Percentiles rank a stretch among this genome's conserved stretches.
Conservation (phyloP, 2,797 vertebrate species). For the Rhinophrynus dorsalis region DNA sequence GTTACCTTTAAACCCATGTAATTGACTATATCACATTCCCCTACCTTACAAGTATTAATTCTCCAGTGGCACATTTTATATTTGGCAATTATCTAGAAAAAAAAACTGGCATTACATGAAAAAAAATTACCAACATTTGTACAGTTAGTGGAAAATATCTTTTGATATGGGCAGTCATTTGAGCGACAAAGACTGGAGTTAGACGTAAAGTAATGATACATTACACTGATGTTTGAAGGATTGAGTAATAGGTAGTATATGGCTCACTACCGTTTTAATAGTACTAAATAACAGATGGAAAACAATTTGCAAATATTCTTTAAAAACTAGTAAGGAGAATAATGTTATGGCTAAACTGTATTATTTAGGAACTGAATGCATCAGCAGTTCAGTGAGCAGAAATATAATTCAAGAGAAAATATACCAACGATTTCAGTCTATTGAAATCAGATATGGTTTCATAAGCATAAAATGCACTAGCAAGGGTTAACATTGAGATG, state of each 20-base stretch:
- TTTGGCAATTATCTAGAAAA: slow-evolving; percentile 1
- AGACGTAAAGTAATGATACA: slow-evolving; percentile 15
- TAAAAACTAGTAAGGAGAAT: neutral
- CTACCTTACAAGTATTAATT: neutral
- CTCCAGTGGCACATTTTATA: neutral
- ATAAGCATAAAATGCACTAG: slow-evolving; percentile 19
- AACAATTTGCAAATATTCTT: slow-evolving; percentile 5
- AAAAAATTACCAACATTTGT: slow-evolving; percentile 10
- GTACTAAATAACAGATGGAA: slow-evolving; percentile 24
- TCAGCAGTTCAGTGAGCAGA: neutral
- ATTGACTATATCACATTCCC: slow-evolving; percentile 4
- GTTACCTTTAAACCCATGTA: neutral
- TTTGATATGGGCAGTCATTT: slow-evolving; percentile 18
- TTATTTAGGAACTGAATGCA: neutral
- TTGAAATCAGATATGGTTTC: neutral
- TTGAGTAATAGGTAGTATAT: slow-evolving; percentile 20
- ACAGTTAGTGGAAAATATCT: neutral
- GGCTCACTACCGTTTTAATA: slow-evolving; percentile 8
- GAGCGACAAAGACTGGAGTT: slow-evolving; percentile 10
- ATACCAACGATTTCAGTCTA: neutral
- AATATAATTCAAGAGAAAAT: neutral
- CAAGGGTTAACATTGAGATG: slow-evolving; percentile 74
- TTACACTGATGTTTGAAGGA: slow-evolving; percentile 24
- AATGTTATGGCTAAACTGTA: slow-evolving; percentile 1
- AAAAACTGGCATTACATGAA: slow-evolving; percentile 11